phyloP scores from a whole-genome alignment of 2,888 invertebrate genomes.

The Cephus runcator region DNA sequence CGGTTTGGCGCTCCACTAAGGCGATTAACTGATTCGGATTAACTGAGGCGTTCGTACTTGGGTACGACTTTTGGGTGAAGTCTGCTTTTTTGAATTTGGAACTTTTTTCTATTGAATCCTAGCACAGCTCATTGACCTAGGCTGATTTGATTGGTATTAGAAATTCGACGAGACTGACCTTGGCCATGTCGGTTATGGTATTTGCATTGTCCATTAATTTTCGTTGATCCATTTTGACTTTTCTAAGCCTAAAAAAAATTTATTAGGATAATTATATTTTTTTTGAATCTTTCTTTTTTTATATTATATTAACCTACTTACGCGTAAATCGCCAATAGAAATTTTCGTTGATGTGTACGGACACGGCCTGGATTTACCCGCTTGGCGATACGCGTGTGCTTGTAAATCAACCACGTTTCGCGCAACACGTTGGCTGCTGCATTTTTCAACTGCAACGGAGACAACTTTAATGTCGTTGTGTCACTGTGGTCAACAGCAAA shows the following conservation, averaged over 20 bases:
- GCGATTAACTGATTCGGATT: no score
- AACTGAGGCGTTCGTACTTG: no score
- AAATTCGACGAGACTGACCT: slow-evolving; percentile 69
- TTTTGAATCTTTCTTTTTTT: neutral
- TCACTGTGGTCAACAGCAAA: no score
- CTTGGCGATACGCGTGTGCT: slow-evolving; percentile 98
- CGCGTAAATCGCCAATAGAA: slow-evolving; percentile 99
- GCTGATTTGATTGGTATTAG: neutral
- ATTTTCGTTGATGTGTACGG: slow-evolving; percentile 98
- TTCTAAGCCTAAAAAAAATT: slow-evolving; percentile 84
- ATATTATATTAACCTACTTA: slow-evolving; percentile 69
- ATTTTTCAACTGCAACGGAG: slow-evolving; percentile 90
- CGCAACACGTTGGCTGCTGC: slow-evolving; percentile 99
- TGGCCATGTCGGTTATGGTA: slow-evolving; percentile 99
- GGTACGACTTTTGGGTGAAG: no score
- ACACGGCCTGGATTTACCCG: slow-evolving; percentile 96
- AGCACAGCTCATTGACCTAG: neutral
- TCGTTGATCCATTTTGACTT: slow-evolving; percentile 99
- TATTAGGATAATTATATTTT: neutral
- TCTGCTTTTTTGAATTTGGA: no score
- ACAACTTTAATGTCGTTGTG: neutral
- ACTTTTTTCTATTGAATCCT: no score
- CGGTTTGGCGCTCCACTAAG: no score
- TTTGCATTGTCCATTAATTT: slow-evolving; percentile 99
- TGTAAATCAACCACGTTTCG: slow-evolving; percentile 99